A percentile compares a stretch with the other conserved stretches of the same genome.
Conservation (phyloP, 2,797 vertebrate species). For the Mormyrops attenuatus region DNA sequence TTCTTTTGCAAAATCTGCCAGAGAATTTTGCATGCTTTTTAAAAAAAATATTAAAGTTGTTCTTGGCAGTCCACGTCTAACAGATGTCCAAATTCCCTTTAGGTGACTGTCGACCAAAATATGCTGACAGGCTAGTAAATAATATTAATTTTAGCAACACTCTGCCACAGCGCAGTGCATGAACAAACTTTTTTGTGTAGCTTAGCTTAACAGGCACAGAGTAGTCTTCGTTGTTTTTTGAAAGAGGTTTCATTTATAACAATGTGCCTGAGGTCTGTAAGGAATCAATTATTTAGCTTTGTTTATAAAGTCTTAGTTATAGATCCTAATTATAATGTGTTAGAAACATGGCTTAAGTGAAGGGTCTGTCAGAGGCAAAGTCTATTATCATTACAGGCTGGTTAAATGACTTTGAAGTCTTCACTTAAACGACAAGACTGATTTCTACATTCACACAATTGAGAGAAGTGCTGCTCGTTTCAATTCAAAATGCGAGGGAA, state of each 20-base stretch:
- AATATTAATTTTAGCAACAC: conserved; percentile 58
- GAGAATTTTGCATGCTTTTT: conserved; percentile 35
- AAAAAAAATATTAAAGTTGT: conserved; percentile 53
- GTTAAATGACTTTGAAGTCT: not conserved
- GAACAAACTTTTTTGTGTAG: not conserved
- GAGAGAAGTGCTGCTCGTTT: conserved; percentile 18
- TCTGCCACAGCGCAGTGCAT: not conserved
- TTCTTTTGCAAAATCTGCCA: not conserved
- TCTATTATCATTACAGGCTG: not conserved
- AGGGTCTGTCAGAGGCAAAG: not conserved
- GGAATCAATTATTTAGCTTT: not conserved
- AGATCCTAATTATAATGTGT: not conserved
- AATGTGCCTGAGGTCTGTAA: not conserved
- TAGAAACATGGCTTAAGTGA: not conserved
- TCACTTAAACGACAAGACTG: not conserved
- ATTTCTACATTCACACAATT: not conserved
- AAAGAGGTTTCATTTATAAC: not conserved
- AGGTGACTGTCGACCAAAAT: conserved; percentile 69
- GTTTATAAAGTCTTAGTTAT: not conserved
- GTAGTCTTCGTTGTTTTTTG: not conserved
- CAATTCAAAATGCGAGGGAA: conserved; percentile 19
- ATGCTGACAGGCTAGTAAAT: conserved; percentile 41
- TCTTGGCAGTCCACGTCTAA: conserved; percentile 59
- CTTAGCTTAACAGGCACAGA: not conserved
- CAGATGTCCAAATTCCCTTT: conserved; percentile 64